A percentile compares a stretch with the other conserved stretches of the same genome.
These are phyloP conservation scores for Bucorvus abyssinicus DNA, from an alignment of 2,797 vertebrate genomes.

Conservation along the genomic window DNA sequence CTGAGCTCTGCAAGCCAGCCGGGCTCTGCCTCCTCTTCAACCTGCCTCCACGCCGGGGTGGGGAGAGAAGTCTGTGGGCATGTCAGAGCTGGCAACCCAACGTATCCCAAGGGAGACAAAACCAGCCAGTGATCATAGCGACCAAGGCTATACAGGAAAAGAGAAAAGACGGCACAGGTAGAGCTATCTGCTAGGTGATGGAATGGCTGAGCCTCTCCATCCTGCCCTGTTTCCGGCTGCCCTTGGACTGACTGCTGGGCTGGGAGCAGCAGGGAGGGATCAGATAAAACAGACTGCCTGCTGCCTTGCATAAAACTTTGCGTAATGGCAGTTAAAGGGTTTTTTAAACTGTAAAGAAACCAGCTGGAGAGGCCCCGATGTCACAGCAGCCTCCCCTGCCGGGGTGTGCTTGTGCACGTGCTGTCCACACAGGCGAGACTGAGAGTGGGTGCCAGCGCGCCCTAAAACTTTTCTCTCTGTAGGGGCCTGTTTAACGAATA, in stretches of 20 bases:
- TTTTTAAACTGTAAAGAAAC: neutral
- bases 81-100: neutral
- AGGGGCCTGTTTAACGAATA: neutral
- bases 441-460: neutral
- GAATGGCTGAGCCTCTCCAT: neutral
- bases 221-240: neutral
- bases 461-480: neutral
- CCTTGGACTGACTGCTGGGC: neutral
- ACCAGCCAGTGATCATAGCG: neutral
- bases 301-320: neutral
- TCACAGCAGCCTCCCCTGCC: neutral
- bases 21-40: neutral
- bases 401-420: neutral
- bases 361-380: neutral
- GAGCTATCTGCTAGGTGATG: neutral
- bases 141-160: neutral
- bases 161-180: neutral
- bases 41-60: fast-evolving
- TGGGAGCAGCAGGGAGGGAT: neutral
- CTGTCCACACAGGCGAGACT: neutral
- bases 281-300: neutral
- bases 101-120: neutral
- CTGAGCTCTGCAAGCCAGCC: neutral
- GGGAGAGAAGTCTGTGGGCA: neutral
- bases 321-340: neutral